Percentiles rank a stretch among this genome's conserved stretches.
Conservation (phyloP, 2,113 vertebrate species). For the Hystrix brachyura region DNA sequence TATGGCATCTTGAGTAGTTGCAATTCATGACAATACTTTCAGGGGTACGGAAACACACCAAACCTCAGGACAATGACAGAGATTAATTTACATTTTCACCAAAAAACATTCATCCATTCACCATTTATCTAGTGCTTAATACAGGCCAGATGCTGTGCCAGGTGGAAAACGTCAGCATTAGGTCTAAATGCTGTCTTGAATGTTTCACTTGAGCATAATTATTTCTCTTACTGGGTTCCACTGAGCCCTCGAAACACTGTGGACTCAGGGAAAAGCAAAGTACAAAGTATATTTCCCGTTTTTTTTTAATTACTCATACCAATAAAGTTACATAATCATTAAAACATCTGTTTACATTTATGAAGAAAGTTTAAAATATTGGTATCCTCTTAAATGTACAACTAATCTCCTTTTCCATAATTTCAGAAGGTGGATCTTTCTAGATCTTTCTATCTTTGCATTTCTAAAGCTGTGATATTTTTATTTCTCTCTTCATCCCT, state of each 20-base stretch:
- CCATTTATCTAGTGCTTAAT: constrained; percentile 28
- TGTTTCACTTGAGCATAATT: constrained; percentile 54
- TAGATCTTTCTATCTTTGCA: neutral
- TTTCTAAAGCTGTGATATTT: constrained; percentile 41
- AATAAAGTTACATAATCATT: constrained; percentile 27
- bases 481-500: neutral
- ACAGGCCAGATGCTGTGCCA: neutral
- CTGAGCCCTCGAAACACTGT: neutral
- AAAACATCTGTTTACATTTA: constrained; percentile 41
- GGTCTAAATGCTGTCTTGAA: constrained; percentile 42
- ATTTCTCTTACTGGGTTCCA: neutral
- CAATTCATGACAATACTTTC: constrained; percentile 22
- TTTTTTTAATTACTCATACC: constrained; percentile 40
- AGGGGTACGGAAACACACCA: constrained; percentile 1
- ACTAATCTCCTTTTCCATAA: constrained; percentile 46
- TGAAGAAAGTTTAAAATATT: constrained; percentile 33
- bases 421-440: neutral
- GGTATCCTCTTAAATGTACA: constrained; percentile 2
- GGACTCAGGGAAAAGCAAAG: constrained; percentile 39
- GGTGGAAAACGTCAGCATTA: constrained; percentile 11
- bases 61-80: constrained; percentile 45
- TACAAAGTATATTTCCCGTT: constrained; percentile 23
- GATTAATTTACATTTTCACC: neutral
- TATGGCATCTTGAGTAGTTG: neutral
- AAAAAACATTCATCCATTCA: neutral